Base-by-base conservation (phyloP, 2,797 vertebrate genomes). In the Syncerus caffer region DNA sequence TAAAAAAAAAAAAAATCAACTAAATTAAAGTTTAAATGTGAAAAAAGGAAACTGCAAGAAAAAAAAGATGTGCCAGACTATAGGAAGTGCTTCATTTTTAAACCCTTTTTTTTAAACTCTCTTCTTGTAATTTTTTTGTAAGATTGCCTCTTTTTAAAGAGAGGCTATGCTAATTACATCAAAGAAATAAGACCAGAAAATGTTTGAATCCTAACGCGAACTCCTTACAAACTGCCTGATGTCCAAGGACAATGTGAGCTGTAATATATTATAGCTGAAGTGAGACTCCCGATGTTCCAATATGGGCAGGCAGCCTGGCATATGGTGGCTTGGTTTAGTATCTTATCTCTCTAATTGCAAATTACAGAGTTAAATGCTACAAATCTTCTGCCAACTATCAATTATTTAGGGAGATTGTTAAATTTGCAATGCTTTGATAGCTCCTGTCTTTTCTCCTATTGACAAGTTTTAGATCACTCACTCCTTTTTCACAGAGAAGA, bases 151-250 rank as follows among this genome's bases (percentile, higher is more conserved):
- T 60, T 45, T 60, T 64, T 85, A 85, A 55, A 89, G 57, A 91
- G 31, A 82, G 7, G 84, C 38, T 89, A 64, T 86, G 45, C 93
- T 78, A 82, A 93, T 90, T 89, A 89, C 85, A 23, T 79, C 34
- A 53, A 93, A 95, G 47, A 94, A 89, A 53, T 55, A 71, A 96
- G 83, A 80, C 29, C 13, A 80, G 76, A 82, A 87, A 50, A 90
- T 71, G 42, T 85, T 62, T 51, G 62, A 53, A 62, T 93, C 74
- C 64, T 62, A 12, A 2, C 1, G 27, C 27, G 60, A 76, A 51
- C 71, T 29, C 45, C 80, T 91, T 64, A 55, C 2, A 8, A 85
- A 53, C 50, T 60, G 11, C 38, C 57, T 60, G 47, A 17, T 38
- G 29, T 3, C 23, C 64, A 85, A 71, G 76, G 84, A 34, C 21